Evolutionary conservation across 2,113 vertebrate species (phyloP).

Genomic region (Mystacornis crossleyi): DNA sequence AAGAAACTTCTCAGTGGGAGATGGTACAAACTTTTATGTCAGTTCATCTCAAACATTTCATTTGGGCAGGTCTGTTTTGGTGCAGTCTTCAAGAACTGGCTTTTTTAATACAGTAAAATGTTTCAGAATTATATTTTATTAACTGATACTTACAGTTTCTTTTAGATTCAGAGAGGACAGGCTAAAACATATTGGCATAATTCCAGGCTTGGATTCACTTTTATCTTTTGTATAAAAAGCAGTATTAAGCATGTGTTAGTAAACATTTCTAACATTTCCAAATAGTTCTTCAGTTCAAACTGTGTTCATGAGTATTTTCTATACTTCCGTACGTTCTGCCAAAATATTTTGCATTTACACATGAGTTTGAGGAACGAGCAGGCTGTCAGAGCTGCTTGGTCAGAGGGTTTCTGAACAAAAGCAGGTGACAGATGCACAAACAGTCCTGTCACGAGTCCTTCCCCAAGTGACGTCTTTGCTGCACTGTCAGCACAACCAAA

Average conservation of each 20-base stretch:
- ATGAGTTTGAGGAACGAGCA: background rate
- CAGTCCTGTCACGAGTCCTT: background rate
- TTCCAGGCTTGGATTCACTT: background rate
- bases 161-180: background rate
- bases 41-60: background rate
- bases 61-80: background rate
- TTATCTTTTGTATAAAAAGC: background rate
- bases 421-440: background rate
- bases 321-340: background rate
- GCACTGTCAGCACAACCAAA: background rate
- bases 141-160: background rate
- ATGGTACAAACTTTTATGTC: constrained; percentile 12
- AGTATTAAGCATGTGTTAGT: rapidly evolving
- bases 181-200: background rate
- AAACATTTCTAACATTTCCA: background rate
- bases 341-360: background rate
- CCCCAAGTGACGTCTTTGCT: background rate
- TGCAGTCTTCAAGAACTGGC: background rate
- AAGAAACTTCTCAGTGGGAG: constrained; percentile 40
- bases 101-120: background rate
- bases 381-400: background rate
- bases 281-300: background rate
- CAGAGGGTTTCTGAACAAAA: background rate
- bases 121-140: background rate
- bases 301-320: background rate